A percentile compares a stretch with the other conserved stretches of the same genome.
Conservation (phyloP, 2,797 vertebrate species). For the Galagoides demidoff region DNA sequence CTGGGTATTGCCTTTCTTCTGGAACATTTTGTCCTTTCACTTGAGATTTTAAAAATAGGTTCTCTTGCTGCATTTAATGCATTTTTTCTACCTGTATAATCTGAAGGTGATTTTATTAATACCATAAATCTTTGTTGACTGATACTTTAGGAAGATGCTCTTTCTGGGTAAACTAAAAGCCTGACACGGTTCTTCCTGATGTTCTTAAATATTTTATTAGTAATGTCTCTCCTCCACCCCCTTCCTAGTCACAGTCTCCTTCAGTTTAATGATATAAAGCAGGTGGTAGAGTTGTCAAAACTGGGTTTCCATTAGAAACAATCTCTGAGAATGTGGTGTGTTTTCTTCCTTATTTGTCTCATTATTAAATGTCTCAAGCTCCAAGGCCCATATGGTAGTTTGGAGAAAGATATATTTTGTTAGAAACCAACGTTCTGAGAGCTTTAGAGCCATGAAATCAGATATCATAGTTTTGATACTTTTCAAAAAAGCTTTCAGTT, state of each 20-base stretch:
- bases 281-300: conserved; percentile 56
- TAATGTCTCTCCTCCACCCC: background rate
- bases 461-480: background rate
- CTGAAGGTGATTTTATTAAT: conserved; percentile 66
- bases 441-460: background rate
- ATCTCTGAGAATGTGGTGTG: conserved; percentile 15
- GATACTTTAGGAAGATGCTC: conserved; percentile 55
- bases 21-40: conserved; percentile 27
- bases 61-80: conserved; percentile 40
- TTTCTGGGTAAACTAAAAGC: conserved; percentile 77
- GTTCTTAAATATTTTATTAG: conserved; percentile 73
- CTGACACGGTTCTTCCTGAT: conserved; percentile 62
- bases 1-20: conserved; percentile 14
- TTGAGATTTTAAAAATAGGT: conserved; percentile 56
- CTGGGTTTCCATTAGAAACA: conserved; percentile 61
- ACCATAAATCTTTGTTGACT: conserved; percentile 52
- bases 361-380: conserved; percentile 41
- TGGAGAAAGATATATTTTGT: conserved; percentile 39
- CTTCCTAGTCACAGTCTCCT: conserved; percentile 66
- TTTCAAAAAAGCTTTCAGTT: background rate
- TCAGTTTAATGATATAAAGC: conserved; percentile 60
- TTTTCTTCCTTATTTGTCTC: conserved; percentile 43
- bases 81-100: conserved; percentile 39
- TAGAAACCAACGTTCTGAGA: conserved; percentile 39
- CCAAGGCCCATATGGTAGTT: background rate